phyloP scores from a whole-genome alignment of 2,797 vertebrate genomes.

The Saxicola maurus region DNA sequence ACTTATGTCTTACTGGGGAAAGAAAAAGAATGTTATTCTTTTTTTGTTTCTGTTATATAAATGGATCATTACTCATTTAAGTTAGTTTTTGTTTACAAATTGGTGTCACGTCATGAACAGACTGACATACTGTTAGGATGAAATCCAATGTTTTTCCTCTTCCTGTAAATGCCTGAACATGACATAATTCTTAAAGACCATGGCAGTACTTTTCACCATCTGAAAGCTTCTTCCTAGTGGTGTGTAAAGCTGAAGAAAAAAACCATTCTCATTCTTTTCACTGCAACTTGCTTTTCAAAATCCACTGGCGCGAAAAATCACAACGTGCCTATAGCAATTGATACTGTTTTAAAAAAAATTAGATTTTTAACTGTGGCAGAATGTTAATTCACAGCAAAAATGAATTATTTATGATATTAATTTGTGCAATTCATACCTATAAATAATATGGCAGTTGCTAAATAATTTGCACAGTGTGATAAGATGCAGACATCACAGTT shows the following conservation, averaged over 20 bases:
- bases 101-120: slow-evolving; percentile 45
- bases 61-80: slow-evolving; percentile 67
- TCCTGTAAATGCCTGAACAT: slow-evolving; percentile 44
- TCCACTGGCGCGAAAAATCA: slow-evolving; percentile 13
- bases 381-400: slow-evolving; percentile 52
- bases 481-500: slow-evolving; percentile 60
- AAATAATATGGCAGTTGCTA: slow-evolving; percentile 73
- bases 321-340: neutral
- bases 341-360: slow-evolving; percentile 26
- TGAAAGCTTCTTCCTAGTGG: neutral
- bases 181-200: slow-evolving; percentile 46
- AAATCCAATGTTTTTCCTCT: slow-evolving; percentile 67
- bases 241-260: neutral
- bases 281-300: slow-evolving; percentile 7
- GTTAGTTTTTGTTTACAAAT: slow-evolving; percentile 72
- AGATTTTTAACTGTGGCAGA: slow-evolving; percentile 41
- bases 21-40: slow-evolving; percentile 60
- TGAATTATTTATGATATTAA: slow-evolving; percentile 74
- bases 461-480: slow-evolving; percentile 65
- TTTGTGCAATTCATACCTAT: slow-evolving; percentile 69
- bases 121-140: slow-evolving; percentile 62
- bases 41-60: slow-evolving; percentile 64
- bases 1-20: slow-evolving; percentile 70
- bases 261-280: neutral
- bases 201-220: neutral